Evolutionary conservation across 2,888 invertebrate species (phyloP).

Genomic region (Drosophila dives): DNA sequence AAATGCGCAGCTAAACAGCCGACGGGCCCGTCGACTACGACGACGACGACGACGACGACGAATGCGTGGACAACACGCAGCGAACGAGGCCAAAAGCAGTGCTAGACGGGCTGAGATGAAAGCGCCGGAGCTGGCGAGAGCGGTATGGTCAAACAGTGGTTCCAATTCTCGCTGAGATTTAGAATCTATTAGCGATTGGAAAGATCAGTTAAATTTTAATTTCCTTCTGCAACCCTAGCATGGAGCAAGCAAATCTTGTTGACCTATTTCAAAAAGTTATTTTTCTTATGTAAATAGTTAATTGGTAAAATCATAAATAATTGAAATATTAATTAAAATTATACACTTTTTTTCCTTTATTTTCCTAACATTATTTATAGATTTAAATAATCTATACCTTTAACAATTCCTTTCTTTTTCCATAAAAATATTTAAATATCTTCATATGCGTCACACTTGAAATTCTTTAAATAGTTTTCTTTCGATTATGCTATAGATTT

Average conservation of each 20-base stretch:
- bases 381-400: not conserved
- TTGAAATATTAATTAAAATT: not conserved
- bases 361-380: not conserved
- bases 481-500: not conserved
- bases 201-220: not conserved
- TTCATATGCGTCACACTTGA: not conserved
- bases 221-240: not conserved
- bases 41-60: conserved; percentile 39
- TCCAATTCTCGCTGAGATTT: not conserved
- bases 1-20: conserved; percentile 81
- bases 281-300: not conserved
- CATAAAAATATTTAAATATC: not conserved
- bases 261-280: not conserved
- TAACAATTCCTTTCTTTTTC: not conserved
- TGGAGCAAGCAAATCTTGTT: too few species aligned
- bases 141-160: conserved; percentile 38
- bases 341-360: not conserved
- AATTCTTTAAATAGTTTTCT: not conserved
- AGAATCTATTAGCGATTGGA: not conserved
- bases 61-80: conserved; percentile 70
- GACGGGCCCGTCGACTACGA: conserved; percentile 54
- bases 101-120: conserved; percentile 2
- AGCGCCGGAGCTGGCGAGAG: conserved; percentile 25
- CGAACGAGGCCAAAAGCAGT: conserved; percentile 10
- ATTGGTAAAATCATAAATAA: not conserved